These are phyloP conservation scores for Coregonus clupeaformis DNA, from an alignment of 2,113 vertebrate genomes.

Conservation along the genomic window DNA sequence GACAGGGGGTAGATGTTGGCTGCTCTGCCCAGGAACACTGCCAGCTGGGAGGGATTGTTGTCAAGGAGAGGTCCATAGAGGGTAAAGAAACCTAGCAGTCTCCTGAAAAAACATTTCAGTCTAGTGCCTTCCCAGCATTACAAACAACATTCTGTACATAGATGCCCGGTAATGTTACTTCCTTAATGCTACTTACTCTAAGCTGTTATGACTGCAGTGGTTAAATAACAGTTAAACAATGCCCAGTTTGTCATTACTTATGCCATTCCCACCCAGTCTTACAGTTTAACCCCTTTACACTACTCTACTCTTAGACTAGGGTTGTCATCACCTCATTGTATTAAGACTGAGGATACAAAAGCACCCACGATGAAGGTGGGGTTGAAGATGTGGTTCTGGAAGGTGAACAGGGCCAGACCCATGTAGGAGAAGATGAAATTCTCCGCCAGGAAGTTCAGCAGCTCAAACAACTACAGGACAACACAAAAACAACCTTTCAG, in stretches of 20 bases:
- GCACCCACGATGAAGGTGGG: conserved; percentile 91
- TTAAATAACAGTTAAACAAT: too few relatives aligned
- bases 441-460: conserved; percentile 98
- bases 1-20: conserved; percentile 99
- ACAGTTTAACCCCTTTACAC: too few relatives aligned
- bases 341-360: conserved; percentile 87
- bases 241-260: too few relatives aligned
- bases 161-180: too few relatives aligned
- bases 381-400: conserved; percentile 95
- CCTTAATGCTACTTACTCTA: too few relatives aligned
- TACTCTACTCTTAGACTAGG: too few relatives aligned
- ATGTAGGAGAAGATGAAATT: conserved; percentile 99
- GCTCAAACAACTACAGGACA: conserved; percentile 87
- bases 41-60: conserved; percentile 74
- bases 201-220: too few relatives aligned
- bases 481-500: conserved; percentile 12
- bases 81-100: too few relatives aligned
- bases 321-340: too few relatives aligned
- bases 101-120: not conserved
- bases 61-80: conserved; percentile 72
- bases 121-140: too few relatives aligned
- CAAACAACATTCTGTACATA: too few relatives aligned
- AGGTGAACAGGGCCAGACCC: conserved; percentile 95
- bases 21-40: conserved; percentile 95
- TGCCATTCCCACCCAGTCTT: too few relatives aligned